Base-by-base conservation (phyloP, 2,113 vertebrate species). In the Dunckerocampus dactyliophorus region DNA sequence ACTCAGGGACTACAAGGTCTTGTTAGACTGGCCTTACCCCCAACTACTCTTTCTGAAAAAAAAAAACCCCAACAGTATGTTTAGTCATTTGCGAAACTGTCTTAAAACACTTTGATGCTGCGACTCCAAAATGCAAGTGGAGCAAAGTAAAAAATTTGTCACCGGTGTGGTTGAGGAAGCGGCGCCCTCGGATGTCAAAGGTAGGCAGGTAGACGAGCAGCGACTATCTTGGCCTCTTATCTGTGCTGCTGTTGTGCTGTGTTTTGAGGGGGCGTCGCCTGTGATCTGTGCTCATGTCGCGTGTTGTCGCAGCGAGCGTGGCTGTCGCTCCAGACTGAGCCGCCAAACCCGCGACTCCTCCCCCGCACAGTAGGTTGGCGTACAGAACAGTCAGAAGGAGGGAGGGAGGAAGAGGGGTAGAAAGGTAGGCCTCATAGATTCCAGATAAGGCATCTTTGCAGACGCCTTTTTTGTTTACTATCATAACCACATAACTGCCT, bases 201-300 rank as follows among this genome's bases (percentile, higher is more conserved):
- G 79, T 75, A 83, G 78, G 72, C 65, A 77, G 67, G 68, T 69
- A 85, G 80, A 78, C 77, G 71, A 46, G 83, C 75, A 79, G 71
- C 62, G 57, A 12, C 79, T 68, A 78, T 83, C 49, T 72, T 60
- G 59, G 78, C 57, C 64, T 85, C 77, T 86, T 88, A 87, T 88
- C 83, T 85, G 64, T 54, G 67, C 71, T 55, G 71, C 71, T 77
- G 72, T 75, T 82, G 76, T 75, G 79, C 58, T 79, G 74, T 81
- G 82, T 87, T 87, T 81, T 82, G 84, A 85, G 87, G 84, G 84
- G 87, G 87, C 79, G 85, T 56, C 82, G 67, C 76, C 83, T 87
- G 82, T 86, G 85, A 87, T 88, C 82, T 86, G 77, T 76, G 79
- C 79, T 81, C 85, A 77, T 85, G 87, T 85, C 86, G 77, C 76